Evolutionary conservation across 1,140 invertebrate species (phyloP).

Genomic region (Carposina sasakii): DNA sequence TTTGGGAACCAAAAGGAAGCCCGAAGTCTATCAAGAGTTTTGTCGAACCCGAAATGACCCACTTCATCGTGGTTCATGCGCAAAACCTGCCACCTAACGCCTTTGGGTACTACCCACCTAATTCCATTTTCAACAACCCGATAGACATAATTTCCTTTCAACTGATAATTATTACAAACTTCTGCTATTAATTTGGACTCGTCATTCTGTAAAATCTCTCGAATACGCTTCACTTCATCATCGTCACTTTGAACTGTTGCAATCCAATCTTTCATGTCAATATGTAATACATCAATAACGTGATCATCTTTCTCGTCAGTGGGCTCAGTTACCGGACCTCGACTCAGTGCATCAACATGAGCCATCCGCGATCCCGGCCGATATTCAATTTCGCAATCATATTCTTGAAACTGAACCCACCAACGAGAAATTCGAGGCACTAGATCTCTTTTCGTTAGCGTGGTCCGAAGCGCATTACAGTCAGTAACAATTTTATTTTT

Average conservation of each 20-base stretch:
- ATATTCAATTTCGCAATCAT: conserved; percentile 29
- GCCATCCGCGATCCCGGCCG: conserved; percentile 29
- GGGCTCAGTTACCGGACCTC: conserved; percentile 18
- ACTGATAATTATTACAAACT: no score
- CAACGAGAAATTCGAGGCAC: conserved; percentile 31
- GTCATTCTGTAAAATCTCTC: conserved; percentile 3
- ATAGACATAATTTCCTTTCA: conserved; percentile 3
- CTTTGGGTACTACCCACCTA: conserved; percentile 8
- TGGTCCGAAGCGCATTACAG: conserved; percentile 28
- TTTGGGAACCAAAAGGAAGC: background rate
- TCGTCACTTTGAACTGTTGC: conserved; percentile 10
- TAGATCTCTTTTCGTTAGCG: conserved; percentile 28
- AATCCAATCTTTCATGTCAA: conserved; percentile 8
- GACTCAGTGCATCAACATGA: conserved; percentile 43
- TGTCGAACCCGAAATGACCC: conserved; percentile 14
- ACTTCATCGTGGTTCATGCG: conserved; percentile 15
- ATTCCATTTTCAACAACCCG: conserved; percentile 1
- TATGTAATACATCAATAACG: conserved; percentile 2
- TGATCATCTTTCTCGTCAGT: background rate
- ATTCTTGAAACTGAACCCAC: conserved; percentile 32
- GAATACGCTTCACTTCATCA: conserved; percentile 11
- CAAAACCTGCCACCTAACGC: conserved; percentile 10
- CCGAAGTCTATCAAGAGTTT: conserved; percentile 15
- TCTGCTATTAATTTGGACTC: conserved; percentile 7
- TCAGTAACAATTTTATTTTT: conserved; percentile 40